Percentiles rank a stretch among this genome's conserved stretches.
Evolutionary conservation across 2,113 vertebrate genomes (phyloP).

Genomic region (Lampris megalopsis): DNA sequence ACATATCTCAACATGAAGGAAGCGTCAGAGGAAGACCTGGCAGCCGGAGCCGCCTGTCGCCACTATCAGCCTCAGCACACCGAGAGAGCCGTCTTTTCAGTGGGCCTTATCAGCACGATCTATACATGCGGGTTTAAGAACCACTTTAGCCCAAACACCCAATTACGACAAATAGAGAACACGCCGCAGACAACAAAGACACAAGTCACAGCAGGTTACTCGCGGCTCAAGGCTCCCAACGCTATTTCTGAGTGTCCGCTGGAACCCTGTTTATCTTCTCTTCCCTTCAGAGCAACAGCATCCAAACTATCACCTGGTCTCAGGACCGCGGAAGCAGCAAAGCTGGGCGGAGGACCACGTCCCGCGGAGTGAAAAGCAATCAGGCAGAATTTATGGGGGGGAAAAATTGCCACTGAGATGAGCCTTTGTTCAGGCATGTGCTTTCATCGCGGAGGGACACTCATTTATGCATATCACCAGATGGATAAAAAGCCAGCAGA

Average conservation of each 20-base stretch:
- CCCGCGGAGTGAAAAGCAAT: not conserved
- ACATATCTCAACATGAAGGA: constrained; percentile 64
- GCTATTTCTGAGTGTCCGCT: not conserved
- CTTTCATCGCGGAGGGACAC: not conserved
- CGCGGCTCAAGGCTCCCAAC: too few relatives aligned
- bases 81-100: constrained; percentile 1
- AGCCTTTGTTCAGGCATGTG: not conserved
- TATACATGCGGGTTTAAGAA: not conserved
- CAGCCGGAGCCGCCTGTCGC: not conserved
- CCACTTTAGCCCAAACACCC: constrained; percentile 5
- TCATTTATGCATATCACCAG: not conserved
- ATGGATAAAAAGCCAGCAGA: not conserved
- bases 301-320: not conserved
- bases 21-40: constrained; percentile 32
- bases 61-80: not conserved
- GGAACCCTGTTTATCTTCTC: not conserved
- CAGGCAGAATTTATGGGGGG: not conserved
- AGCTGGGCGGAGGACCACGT: not conserved
- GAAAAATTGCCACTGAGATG: not conserved
- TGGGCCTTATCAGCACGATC: not conserved
- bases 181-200: not conserved
- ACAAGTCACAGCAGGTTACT: not conserved
- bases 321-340: not conserved
- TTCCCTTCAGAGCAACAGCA: not conserved
- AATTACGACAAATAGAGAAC: not conserved